Evolutionary conservation across 1,140 invertebrate genomes (phyloP), one percentile per base, ranked within the genome.

Genomic region (Micrasema minimum): DNA sequence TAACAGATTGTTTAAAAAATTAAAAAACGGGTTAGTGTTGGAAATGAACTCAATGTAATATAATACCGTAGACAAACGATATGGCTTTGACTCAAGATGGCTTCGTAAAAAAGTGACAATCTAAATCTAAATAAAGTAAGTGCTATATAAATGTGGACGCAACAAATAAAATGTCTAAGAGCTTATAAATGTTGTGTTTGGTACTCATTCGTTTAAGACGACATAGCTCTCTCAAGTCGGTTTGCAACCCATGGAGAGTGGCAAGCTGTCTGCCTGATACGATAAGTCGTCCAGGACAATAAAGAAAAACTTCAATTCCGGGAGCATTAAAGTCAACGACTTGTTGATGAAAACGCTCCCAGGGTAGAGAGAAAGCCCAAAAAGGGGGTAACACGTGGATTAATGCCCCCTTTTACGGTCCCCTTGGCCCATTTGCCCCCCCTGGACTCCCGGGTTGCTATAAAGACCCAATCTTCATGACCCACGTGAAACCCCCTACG

Each of bases 311-410:
- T 64, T 64, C 59, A 26, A 46, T 64, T 64, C 43, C 59, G 43
- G 12, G 7, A 20, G 23, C 22, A 64, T 26, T 64, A 64, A 64
- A 64, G 59, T 46, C 59, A 64, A 46, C 23, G 59, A 64, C 59
- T 64, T 64, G 59, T 64, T 64, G 59, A 64, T 64, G 59, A 64
- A 59, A 64, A 45, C 59, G 41, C 41, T 35, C 11, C 35, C 18
- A 10, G 55, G 14, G 35, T 31, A 10, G 37, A 14, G 16, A 22
- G 14, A 16, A 41, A 59, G 38, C 10, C 18, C 16, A 38, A 55
- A 16, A 55, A 31, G 14, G 20, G 51, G 14, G 12, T n/a, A 16
- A n/a, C 9, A 14, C 23, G 23, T 14, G 26, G 26, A 26, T 55
- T 55, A 55, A 55, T n/a, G 22, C 51, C 51, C 20, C 23, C 23